Conservation (phyloP, 1,140 invertebrate species). For the Conopomorpha cramerella region DNA sequence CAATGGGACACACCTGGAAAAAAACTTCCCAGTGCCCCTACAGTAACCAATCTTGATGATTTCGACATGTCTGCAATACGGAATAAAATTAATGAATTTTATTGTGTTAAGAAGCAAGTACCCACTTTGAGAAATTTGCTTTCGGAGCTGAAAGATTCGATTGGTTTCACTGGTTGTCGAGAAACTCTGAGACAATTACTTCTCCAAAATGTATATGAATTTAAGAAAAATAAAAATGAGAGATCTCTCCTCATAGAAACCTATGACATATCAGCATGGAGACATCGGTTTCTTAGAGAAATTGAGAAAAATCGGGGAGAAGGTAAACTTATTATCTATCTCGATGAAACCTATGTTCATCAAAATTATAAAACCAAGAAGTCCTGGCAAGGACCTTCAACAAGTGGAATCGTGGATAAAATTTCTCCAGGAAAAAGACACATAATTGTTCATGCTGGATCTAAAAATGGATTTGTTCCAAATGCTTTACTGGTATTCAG, state of each 20-base stretch:
- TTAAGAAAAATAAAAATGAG: constrained; percentile 3
- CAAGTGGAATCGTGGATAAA: constrained; percentile 1
- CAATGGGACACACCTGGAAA: constrained; percentile 1
- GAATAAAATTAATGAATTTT: constrained; percentile 5
- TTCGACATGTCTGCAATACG: not conserved
- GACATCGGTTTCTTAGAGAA: constrained; percentile 1
- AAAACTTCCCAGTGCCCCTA: constrained; percentile 1
- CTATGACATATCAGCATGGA: constrained; percentile 2
- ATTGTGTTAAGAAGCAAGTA: constrained; percentile 5
- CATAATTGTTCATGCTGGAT: constrained; percentile 1
- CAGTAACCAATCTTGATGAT: constrained; percentile 4
- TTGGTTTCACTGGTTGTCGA: constrained; percentile 1
- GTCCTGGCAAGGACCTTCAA: constrained; percentile 3
- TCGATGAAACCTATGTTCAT: constrained; percentile 4
- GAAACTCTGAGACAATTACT: constrained; percentile 1
- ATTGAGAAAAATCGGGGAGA: constrained; percentile 1
- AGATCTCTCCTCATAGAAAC: constrained; percentile 1
- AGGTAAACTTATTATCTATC: constrained; percentile 2
- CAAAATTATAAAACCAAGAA: constrained; percentile 2
- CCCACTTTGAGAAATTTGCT: constrained; percentile 1
- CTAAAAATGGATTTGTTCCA: constrained; percentile 1
- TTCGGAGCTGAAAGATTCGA: constrained; percentile 2
- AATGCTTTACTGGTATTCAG: constrained; percentile 2
- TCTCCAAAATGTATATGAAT: constrained; percentile 1
- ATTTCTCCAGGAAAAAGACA: too few species aligned